These are phyloP conservation scores for Eolophus roseicapilla DNA, from an alignment of 2,113 vertebrate species.

Conservation along the genomic window DNA sequence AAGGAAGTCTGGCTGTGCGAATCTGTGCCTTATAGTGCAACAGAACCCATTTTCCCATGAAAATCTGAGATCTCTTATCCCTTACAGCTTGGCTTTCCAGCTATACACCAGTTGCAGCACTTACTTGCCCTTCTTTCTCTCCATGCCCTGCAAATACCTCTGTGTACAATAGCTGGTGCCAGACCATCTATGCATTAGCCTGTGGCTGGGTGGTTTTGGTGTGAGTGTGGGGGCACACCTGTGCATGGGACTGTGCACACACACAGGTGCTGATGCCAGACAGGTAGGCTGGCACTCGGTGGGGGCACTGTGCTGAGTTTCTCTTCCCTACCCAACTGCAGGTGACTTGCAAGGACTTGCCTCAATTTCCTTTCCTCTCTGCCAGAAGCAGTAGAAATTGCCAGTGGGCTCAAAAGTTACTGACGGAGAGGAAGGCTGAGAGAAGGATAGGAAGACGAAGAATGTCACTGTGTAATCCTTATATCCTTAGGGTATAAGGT, in stretches of 20 bases:
- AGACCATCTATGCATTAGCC: rapidly evolving
- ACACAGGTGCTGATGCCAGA: background rate
- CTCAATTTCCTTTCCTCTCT: background rate
- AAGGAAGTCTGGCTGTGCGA: background rate
- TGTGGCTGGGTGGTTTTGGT: background rate
- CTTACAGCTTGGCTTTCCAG: background rate
- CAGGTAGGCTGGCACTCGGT: background rate
- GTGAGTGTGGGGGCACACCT: rapidly evolving
- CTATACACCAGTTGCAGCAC: background rate
- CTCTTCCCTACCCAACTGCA: background rate
- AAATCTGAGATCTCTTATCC: background rate
- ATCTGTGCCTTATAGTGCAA: background rate
- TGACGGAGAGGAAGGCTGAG: background rate
- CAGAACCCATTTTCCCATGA: background rate
- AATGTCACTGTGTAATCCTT: background rate
- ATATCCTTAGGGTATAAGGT: background rate
- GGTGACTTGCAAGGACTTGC: rapidly evolving
- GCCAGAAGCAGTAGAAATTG: background rate
- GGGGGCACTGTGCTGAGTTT: background rate
- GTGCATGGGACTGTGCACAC: background rate
- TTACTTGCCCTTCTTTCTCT: background rate
- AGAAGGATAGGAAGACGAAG: background rate
- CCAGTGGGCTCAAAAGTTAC: background rate
- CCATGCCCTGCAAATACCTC: background rate
- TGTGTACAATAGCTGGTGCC: rapidly evolving